A percentile compares a stretch with the other conserved stretches of the same genome.
These are phyloP conservation scores for Tipula vernalis DNA, from an alignment of 2,888 invertebrate genomes.

Conservation along the genomic window DNA sequence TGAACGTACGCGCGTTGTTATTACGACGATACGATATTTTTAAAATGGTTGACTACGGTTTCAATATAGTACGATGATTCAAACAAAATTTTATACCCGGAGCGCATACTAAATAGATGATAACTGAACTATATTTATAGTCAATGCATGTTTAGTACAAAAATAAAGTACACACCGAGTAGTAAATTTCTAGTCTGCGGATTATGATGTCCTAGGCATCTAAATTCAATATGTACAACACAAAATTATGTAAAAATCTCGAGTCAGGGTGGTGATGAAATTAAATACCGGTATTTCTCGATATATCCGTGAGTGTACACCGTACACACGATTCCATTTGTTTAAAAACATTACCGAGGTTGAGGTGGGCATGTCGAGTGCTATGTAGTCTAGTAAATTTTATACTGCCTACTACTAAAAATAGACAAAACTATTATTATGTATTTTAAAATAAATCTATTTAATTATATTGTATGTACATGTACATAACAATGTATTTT, in stretches of 20 bases:
- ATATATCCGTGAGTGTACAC: neutral
- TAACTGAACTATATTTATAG: neutral
- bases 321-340: neutral
- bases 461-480: neutral
- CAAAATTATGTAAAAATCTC: neutral
- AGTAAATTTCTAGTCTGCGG: neutral
- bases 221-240: constrained; percentile 5
- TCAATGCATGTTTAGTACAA: neutral
- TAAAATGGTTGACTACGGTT: neutral
- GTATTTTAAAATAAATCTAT: neutral
- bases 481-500: neutral
- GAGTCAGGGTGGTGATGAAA: neutral
- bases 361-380: neutral
- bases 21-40: neutral
- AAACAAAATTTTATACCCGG: neutral
- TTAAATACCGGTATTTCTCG: neutral
- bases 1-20: neutral
- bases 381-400: neutral
- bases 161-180: neutral
- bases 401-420: neutral
- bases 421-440: neutral
- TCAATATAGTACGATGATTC: neutral
- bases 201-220: neutral
- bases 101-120: neutral
- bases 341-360: neutral